Percentiles rank a stretch among this genome's conserved stretches.
These are phyloP conservation scores for Cygnus olor DNA, from an alignment of 2,797 vertebrate genomes.

Conservation along the genomic window DNA sequence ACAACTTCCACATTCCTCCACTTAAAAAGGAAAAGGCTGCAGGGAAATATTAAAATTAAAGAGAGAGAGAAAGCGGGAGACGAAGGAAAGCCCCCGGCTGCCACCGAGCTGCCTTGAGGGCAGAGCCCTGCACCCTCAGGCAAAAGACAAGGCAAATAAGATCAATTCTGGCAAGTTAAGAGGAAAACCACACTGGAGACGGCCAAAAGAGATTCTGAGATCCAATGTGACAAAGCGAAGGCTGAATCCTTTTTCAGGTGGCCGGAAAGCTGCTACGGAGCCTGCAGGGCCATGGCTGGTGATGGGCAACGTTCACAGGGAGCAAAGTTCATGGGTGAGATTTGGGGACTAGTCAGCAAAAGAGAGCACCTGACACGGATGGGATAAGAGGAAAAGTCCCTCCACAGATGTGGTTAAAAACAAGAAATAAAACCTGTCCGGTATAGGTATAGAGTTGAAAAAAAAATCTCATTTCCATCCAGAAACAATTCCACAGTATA, in stretches of 20 bases:
- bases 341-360: background rate
- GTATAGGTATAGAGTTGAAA: accelerated
- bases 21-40: background rate
- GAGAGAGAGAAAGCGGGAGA: background rate
- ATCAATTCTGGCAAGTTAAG: background rate
- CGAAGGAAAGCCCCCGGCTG: background rate
- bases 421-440: background rate
- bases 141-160: background rate
- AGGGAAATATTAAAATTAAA: constrained; percentile 1
- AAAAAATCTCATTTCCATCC: background rate
- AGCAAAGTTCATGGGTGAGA: background rate
- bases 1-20: background rate
- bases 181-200: background rate
- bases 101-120: background rate
- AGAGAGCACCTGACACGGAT: background rate
- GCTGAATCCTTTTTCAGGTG: background rate
- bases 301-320: background rate
- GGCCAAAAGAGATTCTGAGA: background rate
- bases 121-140: background rate
- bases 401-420: background rate
- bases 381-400: background rate
- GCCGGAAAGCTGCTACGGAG: accelerated
- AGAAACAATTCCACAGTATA: background rate
- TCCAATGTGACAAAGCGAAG: background rate
- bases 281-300: accelerated